A percentile compares a stretch with the other conserved stretches of the same genome.
Evolutionary conservation across 2,797 vertebrate genomes (phyloP).

Genomic region (Chelon auratus): DNA sequence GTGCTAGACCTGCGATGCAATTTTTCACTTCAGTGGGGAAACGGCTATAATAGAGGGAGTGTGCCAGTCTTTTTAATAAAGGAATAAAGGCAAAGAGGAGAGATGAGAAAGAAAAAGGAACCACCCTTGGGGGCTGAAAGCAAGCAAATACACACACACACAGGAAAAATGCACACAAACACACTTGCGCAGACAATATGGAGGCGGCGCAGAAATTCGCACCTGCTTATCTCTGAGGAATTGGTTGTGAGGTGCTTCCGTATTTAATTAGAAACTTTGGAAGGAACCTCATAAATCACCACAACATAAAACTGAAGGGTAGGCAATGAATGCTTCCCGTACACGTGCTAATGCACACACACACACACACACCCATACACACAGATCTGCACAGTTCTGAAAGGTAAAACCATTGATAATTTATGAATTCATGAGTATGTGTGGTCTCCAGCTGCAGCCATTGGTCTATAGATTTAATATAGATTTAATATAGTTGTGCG

Average conservation of each 20-base stretch:
- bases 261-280: constrained; percentile 81
- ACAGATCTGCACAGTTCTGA: constrained; percentile 34
- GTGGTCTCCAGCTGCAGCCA: constrained; percentile 57
- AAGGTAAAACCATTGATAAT: constrained; percentile 60
- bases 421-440: constrained; percentile 65
- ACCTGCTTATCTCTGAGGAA: constrained; percentile 79
- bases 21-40: constrained; percentile 75
- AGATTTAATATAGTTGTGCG: constrained; percentile 17
- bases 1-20: constrained; percentile 62
- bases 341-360: constrained; percentile 22
- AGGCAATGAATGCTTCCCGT: constrained; percentile 53
- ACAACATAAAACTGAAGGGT: constrained; percentile 69
- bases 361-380: constrained; percentile 32
- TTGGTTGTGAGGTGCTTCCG: constrained; percentile 73
- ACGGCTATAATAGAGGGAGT: constrained; percentile 72
- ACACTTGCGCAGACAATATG: constrained; percentile 49
- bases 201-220: constrained; percentile 55
- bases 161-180: constrained; percentile 24
- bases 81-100: constrained; percentile 69
- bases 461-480: constrained; percentile 59
- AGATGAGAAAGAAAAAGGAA: constrained; percentile 62
- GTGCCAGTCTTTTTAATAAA: constrained; percentile 76
- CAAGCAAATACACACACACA: constrained; percentile 45
- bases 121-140: constrained; percentile 58
- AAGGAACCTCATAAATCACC: constrained; percentile 79